phyloP scores from a whole-genome alignment of 2,888 invertebrate species.

The Limenitis camilla region DNA sequence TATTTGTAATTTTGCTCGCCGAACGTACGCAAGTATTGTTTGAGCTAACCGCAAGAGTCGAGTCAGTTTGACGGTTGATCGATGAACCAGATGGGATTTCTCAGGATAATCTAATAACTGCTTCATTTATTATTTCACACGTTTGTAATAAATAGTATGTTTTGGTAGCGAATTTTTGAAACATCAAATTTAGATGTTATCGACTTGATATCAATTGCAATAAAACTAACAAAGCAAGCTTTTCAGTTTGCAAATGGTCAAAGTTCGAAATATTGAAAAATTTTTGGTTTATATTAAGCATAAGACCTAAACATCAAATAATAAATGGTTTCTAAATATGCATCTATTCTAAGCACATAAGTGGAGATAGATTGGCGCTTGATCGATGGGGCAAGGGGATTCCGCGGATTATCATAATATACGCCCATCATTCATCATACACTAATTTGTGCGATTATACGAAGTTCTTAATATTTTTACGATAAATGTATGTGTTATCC shows the following conservation, averaged over 20 bases:
- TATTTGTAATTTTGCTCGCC: constrained; percentile 15
- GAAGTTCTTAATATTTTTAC: background rate
- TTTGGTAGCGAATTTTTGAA: no score
- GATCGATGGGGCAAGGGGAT: background rate
- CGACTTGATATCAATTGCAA: no score
- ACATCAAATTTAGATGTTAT: no score
- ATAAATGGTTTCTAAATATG: background rate
- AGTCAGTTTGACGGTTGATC: constrained; percentile 47
- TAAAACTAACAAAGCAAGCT: no score
- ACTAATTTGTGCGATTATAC: background rate
- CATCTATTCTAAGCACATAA: background rate
- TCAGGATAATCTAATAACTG: constrained; percentile 41
- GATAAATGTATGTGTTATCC: background rate
- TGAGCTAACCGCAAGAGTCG: constrained; percentile 25
- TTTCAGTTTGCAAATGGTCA: no score
- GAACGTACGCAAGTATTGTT: constrained; percentile 15
- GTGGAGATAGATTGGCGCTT: background rate
- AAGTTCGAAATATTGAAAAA: no score
- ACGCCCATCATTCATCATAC: constrained; percentile 19
- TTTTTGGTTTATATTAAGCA: no score
- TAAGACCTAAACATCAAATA: no score
- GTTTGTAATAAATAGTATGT: no score
- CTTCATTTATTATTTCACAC: constrained; percentile 37
- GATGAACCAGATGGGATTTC: constrained; percentile 43
- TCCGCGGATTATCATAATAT: background rate